Evolutionary conservation across 2,797 vertebrate genomes (phyloP).

Genomic region (Karalla daura): DNA sequence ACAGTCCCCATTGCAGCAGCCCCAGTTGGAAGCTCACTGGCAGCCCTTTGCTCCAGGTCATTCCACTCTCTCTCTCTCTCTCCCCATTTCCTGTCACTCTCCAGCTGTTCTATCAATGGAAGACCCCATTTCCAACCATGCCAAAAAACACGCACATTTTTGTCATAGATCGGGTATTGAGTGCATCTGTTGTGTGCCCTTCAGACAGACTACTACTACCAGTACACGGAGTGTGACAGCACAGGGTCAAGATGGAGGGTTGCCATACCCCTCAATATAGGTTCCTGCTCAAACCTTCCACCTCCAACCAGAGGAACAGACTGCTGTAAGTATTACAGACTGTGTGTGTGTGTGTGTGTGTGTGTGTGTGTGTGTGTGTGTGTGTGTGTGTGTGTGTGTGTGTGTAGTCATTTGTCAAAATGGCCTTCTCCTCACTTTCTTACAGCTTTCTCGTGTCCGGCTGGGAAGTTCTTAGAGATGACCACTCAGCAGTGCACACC

Average conservation of each 20-base stretch:
- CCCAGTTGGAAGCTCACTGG: no score
- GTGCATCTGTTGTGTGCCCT: slow-evolving; percentile 51
- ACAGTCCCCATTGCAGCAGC: no score
- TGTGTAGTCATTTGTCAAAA: neutral
- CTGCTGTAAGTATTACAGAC: slow-evolving; percentile 90
- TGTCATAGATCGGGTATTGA: neutral
- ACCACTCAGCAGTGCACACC: slow-evolving; percentile 92
- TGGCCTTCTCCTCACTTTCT: neutral
- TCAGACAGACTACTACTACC: slow-evolving; percentile 95
- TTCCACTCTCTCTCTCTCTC: no score
- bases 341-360: slow-evolving; percentile 21
- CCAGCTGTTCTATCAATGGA: no score
- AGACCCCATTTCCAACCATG: no score
- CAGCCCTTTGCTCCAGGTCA: no score
- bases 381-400: neutral
- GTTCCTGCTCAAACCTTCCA: slow-evolving; percentile 90
- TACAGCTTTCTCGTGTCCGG: slow-evolving; percentile 93
- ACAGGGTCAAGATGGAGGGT: slow-evolving; percentile 97
- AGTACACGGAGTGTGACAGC: slow-evolving; percentile 98
- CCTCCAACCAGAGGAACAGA: slow-evolving; percentile 94
- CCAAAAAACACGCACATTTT: neutral
- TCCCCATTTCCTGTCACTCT: no score
- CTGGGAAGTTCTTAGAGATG: slow-evolving; percentile 95
- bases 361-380: slow-evolving; percentile 1
- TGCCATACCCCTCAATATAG: slow-evolving; percentile 88